Conservation (phyloP, 2,113 vertebrate genomes). For the Gobius niger region DNA sequence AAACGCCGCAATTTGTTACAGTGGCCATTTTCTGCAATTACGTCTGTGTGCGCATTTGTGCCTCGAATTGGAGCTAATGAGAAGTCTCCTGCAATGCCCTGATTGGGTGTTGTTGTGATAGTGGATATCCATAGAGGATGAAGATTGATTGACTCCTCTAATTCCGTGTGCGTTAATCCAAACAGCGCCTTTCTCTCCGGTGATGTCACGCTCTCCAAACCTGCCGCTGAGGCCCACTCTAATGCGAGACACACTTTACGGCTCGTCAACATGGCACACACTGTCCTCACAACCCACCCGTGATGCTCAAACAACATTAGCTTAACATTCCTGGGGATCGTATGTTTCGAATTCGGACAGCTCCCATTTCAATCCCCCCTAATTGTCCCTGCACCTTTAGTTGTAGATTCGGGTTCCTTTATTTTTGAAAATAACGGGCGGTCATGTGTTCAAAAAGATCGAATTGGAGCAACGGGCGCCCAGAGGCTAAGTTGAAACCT, state of each 20-base stretch:
- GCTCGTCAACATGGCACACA: conserved; percentile 54
- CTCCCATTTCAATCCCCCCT: conserved; percentile 71
- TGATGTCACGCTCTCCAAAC: conserved; percentile 66
- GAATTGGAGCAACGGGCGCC: conserved; percentile 48
- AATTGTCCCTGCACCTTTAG: conserved; percentile 66
- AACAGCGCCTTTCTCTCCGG: conserved; percentile 56
- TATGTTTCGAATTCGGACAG: conserved; percentile 70
- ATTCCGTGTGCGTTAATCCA: conserved; percentile 55
- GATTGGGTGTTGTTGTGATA: conserved; percentile 71
- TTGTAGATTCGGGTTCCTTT: conserved; percentile 56
- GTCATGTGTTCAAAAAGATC: conserved; percentile 56
- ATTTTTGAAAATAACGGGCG: conserved; percentile 68
- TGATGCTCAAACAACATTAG: conserved; percentile 62
- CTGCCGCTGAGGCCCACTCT: conserved; percentile 65
- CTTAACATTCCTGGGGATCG: conserved; percentile 61
- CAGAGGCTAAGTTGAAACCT: conserved; percentile 51
- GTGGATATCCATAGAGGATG: conserved; percentile 58
- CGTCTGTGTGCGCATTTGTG: conserved; percentile 10
- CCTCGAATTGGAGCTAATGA: conserved; percentile 58
- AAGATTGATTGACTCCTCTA: conserved; percentile 68
- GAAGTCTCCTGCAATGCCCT: conserved; percentile 62
- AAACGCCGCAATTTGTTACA: conserved; percentile 55
- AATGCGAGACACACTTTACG: conserved; percentile 67
- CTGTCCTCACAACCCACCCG: conserved; percentile 14
- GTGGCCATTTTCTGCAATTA: conserved; percentile 51